Conservation (phyloP, 2,113 vertebrate genomes). For the Cinclus cinclus region DNA sequence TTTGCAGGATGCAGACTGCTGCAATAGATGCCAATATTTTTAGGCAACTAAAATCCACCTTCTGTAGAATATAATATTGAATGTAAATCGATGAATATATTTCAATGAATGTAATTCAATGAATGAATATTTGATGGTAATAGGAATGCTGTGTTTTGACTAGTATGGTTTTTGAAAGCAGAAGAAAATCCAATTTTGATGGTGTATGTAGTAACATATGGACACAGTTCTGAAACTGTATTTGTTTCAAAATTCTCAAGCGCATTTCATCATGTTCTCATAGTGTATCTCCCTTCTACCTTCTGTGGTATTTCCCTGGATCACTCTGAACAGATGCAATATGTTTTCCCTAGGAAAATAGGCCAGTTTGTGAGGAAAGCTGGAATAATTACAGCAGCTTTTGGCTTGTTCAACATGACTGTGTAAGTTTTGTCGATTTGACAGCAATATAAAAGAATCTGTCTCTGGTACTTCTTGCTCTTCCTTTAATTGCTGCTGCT, state of each 20-base stretch:
- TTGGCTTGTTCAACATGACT: neutral
- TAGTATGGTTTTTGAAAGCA: neutral
- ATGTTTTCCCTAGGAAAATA: neutral
- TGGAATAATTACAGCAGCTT: conserved; percentile 26
- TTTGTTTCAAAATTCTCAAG: conserved; percentile 51
- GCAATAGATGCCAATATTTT: neutral
- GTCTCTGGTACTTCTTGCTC: neutral
- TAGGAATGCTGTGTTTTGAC: conserved; percentile 6
- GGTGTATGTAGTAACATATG: conserved; percentile 4
- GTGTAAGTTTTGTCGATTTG: neutral
- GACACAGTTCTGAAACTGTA: neutral
- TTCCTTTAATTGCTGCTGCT: neutral
- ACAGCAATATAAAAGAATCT: neutral
- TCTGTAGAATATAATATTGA: neutral
- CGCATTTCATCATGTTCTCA: conserved; percentile 25
- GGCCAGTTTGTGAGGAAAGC: conserved; percentile 23
- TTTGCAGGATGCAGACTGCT: neutral
- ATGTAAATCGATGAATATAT: neutral
- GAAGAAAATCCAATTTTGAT: neutral
- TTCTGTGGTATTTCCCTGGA: conserved; percentile 39
- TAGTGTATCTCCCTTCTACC: conserved; percentile 21
- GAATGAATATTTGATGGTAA: neutral
- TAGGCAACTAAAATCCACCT: neutral
- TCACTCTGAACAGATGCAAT: conserved; percentile 19
- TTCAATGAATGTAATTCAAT: neutral